Conservation (phyloP, 2,797 vertebrate genomes). For the Masticophis lateralis region DNA sequence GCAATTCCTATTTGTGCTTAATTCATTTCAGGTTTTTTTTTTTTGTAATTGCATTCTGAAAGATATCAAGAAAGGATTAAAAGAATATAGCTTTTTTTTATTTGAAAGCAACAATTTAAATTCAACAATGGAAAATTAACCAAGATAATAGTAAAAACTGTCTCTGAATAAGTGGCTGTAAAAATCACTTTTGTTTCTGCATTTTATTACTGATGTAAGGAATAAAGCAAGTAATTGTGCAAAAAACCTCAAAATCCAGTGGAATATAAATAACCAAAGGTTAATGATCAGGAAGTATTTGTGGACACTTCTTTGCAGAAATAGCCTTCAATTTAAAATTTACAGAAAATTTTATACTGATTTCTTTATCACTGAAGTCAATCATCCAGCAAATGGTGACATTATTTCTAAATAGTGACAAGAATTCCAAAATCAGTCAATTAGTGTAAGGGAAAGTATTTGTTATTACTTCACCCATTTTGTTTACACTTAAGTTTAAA, state of each 20-base stretch:
- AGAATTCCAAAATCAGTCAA: constrained; percentile 78
- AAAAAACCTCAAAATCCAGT: constrained; percentile 4
- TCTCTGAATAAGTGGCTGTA: constrained; percentile 50
- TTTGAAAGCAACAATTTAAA: constrained; percentile 29
- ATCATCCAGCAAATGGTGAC: constrained; percentile 89
- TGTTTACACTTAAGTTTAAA: constrained; percentile 73
- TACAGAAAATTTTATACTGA: constrained; percentile 80
- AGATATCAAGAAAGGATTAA: constrained; percentile 18
- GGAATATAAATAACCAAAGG: constrained; percentile 75
- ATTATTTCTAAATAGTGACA: constrained; percentile 71
- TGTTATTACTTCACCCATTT: constrained; percentile 76
- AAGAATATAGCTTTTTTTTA: constrained; percentile 22
- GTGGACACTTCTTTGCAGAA: constrained; percentile 77
- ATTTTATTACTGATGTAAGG: constrained; percentile 44
- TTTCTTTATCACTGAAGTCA: constrained; percentile 90
- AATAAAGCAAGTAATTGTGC: constrained; percentile 60
- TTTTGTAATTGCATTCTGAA: constrained; percentile 1
- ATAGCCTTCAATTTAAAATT: constrained; percentile 76
- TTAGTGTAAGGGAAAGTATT: constrained; percentile 78
- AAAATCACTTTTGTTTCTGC: constrained; percentile 50
- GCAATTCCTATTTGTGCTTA: constrained; percentile 6
- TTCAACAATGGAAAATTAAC: constrained; percentile 35
- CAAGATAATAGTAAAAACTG: constrained; percentile 43
- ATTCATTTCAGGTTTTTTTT: background rate
- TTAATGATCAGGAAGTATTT: constrained; percentile 76